Evolutionary conservation across 2,888 invertebrate genomes (phyloP).

Genomic region (Acleris holmiana): DNA sequence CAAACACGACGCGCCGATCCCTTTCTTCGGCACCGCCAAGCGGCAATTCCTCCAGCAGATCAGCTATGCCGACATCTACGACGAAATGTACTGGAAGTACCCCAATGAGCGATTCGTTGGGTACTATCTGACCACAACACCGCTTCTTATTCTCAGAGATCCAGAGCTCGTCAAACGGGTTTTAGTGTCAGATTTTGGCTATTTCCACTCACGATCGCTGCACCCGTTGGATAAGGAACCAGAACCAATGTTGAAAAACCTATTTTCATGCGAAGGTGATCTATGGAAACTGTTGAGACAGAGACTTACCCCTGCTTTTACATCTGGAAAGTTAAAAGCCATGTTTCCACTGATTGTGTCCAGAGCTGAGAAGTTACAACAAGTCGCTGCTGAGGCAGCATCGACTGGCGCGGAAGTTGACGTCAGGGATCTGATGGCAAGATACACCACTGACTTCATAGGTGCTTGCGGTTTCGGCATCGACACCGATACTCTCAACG

Average conservation of each 20-base stretch:
- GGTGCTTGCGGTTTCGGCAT: slow-evolving; percentile 44
- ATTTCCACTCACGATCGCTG: slow-evolving; percentile 41
- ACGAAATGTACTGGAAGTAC: slow-evolving; percentile 41
- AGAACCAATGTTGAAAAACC: slow-evolving; percentile 42
- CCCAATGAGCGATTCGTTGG: slow-evolving; percentile 43
- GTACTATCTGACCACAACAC: slow-evolving; percentile 34
- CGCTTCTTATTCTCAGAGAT: slow-evolving; percentile 43
- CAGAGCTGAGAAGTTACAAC: slow-evolving; percentile 39
- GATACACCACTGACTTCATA: slow-evolving; percentile 44
- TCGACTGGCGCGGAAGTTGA: slow-evolving; percentile 24
- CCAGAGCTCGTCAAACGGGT: slow-evolving; percentile 43
- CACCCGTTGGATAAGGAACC: slow-evolving; percentile 35
- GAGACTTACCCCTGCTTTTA: slow-evolving; percentile 42
- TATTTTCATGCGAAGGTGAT: slow-evolving; percentile 45
- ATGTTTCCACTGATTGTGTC: slow-evolving; percentile 46
- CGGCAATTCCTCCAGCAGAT: slow-evolving; percentile 27
- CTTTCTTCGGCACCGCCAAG: slow-evolving; percentile 40
- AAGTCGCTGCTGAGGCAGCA: slow-evolving; percentile 24
- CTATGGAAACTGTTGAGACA: slow-evolving; percentile 40
- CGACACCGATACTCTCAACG: slow-evolving; percentile 40
- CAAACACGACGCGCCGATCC: slow-evolving; percentile 41
- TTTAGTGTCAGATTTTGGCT: slow-evolving; percentile 41
- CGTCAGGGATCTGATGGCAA: slow-evolving; percentile 40
- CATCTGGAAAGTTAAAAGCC: slow-evolving; percentile 44
- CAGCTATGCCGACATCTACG: slow-evolving; percentile 37